Evolutionary conservation across 2,888 invertebrate species (phyloP), one percentile per base, ranked within the genome.

Genomic region (Orthosia gothica): DNA sequence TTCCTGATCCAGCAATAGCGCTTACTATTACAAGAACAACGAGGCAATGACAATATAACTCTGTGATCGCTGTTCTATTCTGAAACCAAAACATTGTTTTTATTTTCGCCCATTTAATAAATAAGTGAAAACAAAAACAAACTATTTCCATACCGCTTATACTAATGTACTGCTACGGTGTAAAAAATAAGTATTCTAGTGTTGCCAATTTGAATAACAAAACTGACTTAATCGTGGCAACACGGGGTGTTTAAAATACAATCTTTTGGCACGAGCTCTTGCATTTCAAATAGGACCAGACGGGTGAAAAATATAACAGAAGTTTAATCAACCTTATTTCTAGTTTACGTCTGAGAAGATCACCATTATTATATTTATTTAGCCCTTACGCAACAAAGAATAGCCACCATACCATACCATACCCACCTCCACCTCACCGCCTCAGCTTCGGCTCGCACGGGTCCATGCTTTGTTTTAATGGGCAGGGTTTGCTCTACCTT

Each of bases 191-290:
- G 79, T 81, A 70, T 70, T 75, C 71, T 15, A 64, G 59, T 82
- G 65, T 58, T 75, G 57, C 80, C 47, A 76, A 82, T 83, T 82
- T 82, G 80, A 76, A 77, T 82, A 72, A 71, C 77, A 82, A 82
- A 77, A 82, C 68, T 54, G 67, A 54, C 66, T 80, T 74, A 67
- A 67, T 71, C 47, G 54, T 71, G 32, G 66, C 64, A 65, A 57
- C 82, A 74, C 70, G 18, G 55, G 13, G 20, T 69, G 55, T 70
- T 78, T 79, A 23, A 58, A 68, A 59, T 73, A 59, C 69, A 75
- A 71, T 82, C 68, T 79, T 82, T 82, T 75, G 70, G 82, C 69
- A 49, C 75, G 26, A 66, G 40, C 26, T 62, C 70, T 74, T 79
- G 74, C 68, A 81, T 74, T 66, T 55, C 3, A 69, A 79, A 59